phyloP scores from a whole-genome alignment of 2,888 invertebrate species.

The Keiferia lycopersicella region DNA sequence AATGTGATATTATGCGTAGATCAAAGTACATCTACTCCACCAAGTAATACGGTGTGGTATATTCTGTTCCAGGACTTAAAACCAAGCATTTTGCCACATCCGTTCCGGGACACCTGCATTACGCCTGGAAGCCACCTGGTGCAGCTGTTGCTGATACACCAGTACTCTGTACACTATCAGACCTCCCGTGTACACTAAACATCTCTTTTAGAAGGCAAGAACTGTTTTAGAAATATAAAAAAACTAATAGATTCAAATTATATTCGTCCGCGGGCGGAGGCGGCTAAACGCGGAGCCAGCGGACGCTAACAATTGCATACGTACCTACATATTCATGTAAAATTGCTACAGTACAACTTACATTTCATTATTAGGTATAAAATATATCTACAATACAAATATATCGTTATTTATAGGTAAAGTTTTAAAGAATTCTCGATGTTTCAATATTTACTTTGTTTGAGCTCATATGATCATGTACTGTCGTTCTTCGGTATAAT shows the following conservation, averaged over 20 bases:
- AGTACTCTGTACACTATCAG: neutral
- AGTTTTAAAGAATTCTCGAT: too few relatives aligned
- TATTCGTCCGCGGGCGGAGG: too few relatives aligned
- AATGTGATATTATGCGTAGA: neutral
- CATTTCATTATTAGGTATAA: neutral
- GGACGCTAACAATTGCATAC: too few relatives aligned
- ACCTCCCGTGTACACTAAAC: slow-evolving; percentile 18
- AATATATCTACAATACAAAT: neutral
- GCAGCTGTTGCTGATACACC: neutral
- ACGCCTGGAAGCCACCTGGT: neutral
- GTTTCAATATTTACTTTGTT: too few relatives aligned
- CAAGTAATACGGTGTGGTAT: neutral
- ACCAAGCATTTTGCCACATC: slow-evolving; percentile 16
- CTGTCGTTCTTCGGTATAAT: too few relatives aligned
- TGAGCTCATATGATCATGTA: too few relatives aligned
- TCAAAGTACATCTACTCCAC: neutral
- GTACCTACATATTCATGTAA: too few relatives aligned
- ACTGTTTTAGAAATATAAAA: too few relatives aligned
- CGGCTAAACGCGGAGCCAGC: too few relatives aligned
- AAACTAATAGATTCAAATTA: neutral
- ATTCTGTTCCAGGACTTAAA: slow-evolving; percentile 14
- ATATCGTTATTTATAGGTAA: neutral
- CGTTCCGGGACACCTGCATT: slow-evolving; percentile 15
- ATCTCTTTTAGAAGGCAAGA: too few relatives aligned
- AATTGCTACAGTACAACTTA: neutral